Conservation (phyloP, 1,140 invertebrate species). For the Aphelenchoides fujianensis region DNA sequence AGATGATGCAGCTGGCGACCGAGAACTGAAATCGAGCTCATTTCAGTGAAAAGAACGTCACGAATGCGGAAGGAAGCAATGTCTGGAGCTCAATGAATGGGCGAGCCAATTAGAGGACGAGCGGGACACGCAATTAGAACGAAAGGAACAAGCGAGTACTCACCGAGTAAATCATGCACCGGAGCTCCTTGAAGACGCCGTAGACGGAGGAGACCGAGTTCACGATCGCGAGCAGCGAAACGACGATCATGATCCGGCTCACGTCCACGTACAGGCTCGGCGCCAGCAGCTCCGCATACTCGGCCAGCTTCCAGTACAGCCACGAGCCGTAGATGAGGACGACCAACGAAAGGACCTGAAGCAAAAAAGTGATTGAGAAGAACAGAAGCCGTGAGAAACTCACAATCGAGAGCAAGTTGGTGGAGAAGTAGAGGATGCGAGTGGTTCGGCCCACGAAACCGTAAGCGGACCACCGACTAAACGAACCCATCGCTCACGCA, state of each 20-base stretch:
- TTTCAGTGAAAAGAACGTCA: no score
- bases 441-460: conserved; percentile 48
- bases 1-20: conserved; percentile 54
- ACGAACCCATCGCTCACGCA: conserved; percentile 45
- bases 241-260: conserved; percentile 54
- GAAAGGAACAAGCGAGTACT: no score
- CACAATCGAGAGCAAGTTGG: conserved; percentile 54
- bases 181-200: conserved; percentile 50
- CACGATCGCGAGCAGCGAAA: conserved; percentile 50
- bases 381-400: neutral
- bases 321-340: conserved; percentile 56
- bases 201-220: conserved; percentile 53
- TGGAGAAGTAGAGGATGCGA: conserved; percentile 44
- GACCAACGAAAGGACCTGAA: conserved; percentile 50
- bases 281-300: conserved; percentile 58
- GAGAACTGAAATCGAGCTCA: conserved; percentile 56
- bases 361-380: conserved; percentile 14
- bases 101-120: no score
- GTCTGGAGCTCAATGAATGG: no score
- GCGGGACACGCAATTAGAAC: no score
- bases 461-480: conserved; percentile 56
- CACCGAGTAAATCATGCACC: conserved; percentile 60
- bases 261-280: conserved; percentile 61
- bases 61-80: no score
- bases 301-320: conserved; percentile 49